Evolutionary conservation across 35 echinoderm and acorn worm genomes (phyloP).

Genomic region (Apostichopus japonicus): DNA sequence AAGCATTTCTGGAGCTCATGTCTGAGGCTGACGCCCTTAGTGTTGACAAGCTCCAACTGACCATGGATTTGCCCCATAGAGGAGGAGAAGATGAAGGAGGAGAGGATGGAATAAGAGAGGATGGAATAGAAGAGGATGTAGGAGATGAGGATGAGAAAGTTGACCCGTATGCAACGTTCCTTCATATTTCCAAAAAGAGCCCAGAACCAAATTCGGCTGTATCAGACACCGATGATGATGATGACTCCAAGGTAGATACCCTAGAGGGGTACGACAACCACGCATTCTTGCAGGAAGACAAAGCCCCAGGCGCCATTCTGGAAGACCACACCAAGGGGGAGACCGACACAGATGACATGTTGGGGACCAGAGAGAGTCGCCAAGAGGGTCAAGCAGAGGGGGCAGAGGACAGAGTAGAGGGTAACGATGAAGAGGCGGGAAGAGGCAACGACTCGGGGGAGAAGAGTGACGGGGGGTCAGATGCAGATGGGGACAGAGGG

Average conservation of each 20-base stretch:
- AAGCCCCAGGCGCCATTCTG: background rate
- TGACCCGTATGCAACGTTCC: background rate
- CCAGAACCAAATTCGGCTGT: background rate
- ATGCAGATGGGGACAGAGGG: background rate
- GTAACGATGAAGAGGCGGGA: background rate
- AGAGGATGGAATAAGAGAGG: background rate
- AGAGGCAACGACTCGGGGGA: background rate
- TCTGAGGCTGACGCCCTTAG: constrained; percentile 1
- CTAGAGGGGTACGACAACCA: background rate
- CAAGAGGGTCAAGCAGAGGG: background rate
- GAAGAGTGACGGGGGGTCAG: background rate
- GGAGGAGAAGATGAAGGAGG: background rate
- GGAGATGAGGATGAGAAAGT: background rate
- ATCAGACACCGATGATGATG: background rate
- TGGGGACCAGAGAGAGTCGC: background rate
- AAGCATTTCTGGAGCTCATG: background rate
- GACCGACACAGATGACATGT: background rate
- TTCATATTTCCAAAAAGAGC: background rate
- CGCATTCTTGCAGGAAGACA: background rate
- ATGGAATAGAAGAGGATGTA: no score
- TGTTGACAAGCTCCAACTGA: background rate
- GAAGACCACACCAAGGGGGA: background rate
- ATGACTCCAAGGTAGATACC: background rate
- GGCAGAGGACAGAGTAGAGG: background rate
- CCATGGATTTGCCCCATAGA: no score